Conservation (phyloP, 2,797 vertebrate species). For the Tragopan temminckii region DNA sequence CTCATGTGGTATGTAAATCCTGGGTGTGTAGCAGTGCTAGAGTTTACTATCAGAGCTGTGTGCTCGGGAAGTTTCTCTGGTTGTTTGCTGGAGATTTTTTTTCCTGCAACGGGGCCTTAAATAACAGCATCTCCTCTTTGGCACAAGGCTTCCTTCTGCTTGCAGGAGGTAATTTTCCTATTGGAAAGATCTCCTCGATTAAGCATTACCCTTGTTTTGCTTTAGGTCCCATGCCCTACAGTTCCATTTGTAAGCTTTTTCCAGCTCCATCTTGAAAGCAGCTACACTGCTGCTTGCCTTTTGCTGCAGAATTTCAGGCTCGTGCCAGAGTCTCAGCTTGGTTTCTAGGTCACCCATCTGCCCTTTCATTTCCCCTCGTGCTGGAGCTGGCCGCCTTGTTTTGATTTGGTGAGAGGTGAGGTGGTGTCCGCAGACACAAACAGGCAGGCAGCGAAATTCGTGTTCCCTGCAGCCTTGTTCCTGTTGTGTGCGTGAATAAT, state of each 20-base stretch:
- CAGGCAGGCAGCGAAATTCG: constrained; percentile 48
- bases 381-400: constrained; percentile 53
- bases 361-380: constrained; percentile 59
- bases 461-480: constrained; percentile 51
- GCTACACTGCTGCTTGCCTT: not conserved
- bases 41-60: not conserved
- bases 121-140: not conserved
- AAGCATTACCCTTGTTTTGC: not conserved
- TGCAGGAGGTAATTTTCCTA: not conserved
- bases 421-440: constrained; percentile 60
- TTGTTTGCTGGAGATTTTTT: not conserved
- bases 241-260: constrained; percentile 18
- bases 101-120: not conserved
- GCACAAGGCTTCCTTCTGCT: not conserved
- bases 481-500: constrained; percentile 31
- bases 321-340: constrained; percentile 31
- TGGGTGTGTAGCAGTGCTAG: not conserved
- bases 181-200: not conserved
- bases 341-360: constrained; percentile 64
- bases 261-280: constrained; percentile 17
- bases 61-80: not conserved
- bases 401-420: constrained; percentile 66
- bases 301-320: constrained; percentile 20
- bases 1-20: not conserved
- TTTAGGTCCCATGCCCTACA: not conserved